Percentiles rank a stretch among this genome's conserved stretches.
Evolutionary conservation across 2,797 vertebrate species (phyloP).

Genomic region (Neopelma chrysocephalum): DNA sequence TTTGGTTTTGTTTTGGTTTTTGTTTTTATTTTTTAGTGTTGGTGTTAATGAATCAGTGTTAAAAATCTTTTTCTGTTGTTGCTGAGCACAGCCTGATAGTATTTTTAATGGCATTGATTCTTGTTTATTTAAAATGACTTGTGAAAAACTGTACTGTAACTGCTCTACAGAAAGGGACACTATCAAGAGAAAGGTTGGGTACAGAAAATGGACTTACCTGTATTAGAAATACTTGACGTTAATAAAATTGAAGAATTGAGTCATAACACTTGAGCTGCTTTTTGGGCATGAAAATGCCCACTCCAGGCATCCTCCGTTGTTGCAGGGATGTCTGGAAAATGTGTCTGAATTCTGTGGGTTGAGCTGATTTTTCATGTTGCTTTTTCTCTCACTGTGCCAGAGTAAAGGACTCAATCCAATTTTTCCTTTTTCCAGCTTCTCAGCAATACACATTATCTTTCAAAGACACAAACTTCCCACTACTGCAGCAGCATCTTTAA

Average conservation of each 20-base stretch:
- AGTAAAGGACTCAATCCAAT: not conserved
- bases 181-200: slow-evolving; percentile 44
- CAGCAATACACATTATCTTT: not conserved
- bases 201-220: not conserved
- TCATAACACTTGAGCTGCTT: slow-evolving; percentile 6
- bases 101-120: slow-evolving; percentile 52
- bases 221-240: not conserved
- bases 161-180: slow-evolving; percentile 50
- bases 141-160: slow-evolving; percentile 60
- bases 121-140: slow-evolving; percentile 64
- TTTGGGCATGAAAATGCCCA: not conserved
- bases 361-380: not conserved
- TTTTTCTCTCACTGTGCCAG: not conserved
- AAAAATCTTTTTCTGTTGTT: slow-evolving; percentile 37
- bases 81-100: slow-evolving; percentile 33
- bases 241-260: not conserved
- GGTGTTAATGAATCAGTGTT: slow-evolving; percentile 62
- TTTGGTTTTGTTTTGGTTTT: not conserved
- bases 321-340: not conserved
- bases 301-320: not conserved
- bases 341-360: not conserved
- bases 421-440: not conserved
- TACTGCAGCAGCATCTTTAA: not conserved
- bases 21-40: not conserved
- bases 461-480: not conserved